Base-by-base conservation (phyloP, 2,888 invertebrate species). In the Dastarcus helophoroides region DNA sequence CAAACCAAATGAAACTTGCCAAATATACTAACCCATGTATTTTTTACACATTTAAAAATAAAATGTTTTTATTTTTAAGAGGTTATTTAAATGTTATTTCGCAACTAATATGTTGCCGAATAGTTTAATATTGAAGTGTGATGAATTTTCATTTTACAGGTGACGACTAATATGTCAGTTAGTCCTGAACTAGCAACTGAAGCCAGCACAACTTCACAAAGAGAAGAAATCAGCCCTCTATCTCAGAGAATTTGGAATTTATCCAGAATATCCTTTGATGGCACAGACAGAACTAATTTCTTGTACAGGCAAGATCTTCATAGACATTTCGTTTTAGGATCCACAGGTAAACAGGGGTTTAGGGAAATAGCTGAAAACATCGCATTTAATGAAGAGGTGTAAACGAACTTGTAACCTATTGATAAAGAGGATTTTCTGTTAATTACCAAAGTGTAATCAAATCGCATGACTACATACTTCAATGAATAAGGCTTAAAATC, bases 381-480 rank as follows among this genome's bases (percentile, higher is more conserved):
- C n/a, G n/a, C n/a, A n/a, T n/a, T n/a, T 33, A 38, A 38, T 38
- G 36, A 31, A 33, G 36, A 52, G 50, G 48, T 50, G 53, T 54
- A 51, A 54, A 41, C 53, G 50, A 52, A 53, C 50, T 48, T 52
- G 42, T 44, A 40, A 43, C 44, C 43, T 51, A 47, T 50, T 50
- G 52, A 51, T 49, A 48, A 53, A 53, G 54, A 49, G 47, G 51
- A 50, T 53, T 55, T 51, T 39, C 48, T 44, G 49, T 53, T 54
- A 55, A 55, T 56, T 56, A 54, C 50, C 51, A 51, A 54, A 53
- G 50, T 56, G 56, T 56, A 56, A 56, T 56, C 55, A 56, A 55
- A 53, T 56, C 51, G 52, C 44, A 42, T 50, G 53, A 51, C 50
- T 48, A 50, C 47, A 51, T 48, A 50, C 51, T 56, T 50, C 40